Percentiles rank a stretch among this genome's conserved stretches.
These are phyloP conservation scores for Pseudachorutes palmiensis DNA, from an alignment of 1,140 invertebrate species.

Conservation along the genomic window DNA sequence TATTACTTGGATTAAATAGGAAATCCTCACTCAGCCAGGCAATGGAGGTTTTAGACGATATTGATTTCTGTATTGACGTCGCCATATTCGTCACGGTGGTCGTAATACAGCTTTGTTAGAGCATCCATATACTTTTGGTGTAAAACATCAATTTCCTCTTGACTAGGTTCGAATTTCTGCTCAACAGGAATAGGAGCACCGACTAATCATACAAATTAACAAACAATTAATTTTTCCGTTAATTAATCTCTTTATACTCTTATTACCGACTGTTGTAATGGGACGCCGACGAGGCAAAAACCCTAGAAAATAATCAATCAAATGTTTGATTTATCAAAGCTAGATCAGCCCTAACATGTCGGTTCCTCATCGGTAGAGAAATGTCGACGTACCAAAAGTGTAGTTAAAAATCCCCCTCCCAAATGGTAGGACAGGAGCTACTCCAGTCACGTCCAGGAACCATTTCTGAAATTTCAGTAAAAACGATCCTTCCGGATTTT, in stretches of 20 bases:
- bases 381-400: background rate
- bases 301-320: background rate
- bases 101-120: constrained; percentile 65
- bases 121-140: constrained; percentile 63
- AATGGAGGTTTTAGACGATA: background rate
- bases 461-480: background rate
- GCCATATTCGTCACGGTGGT: background rate
- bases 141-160: constrained; percentile 63
- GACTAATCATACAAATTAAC: constrained; percentile 49
- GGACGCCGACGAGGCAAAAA: background rate
- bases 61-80: background rate
- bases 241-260: background rate
- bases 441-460: background rate
- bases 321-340: background rate
- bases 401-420: background rate
- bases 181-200: constrained; percentile 69
- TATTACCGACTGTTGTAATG: background rate
- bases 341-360: too few species aligned
- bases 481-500: background rate
- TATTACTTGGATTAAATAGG: too few species aligned
- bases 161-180: constrained; percentile 58
- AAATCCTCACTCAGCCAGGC: too few species aligned
- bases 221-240: background rate
- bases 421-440: background rate
- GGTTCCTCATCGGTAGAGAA: too few species aligned